Evolutionary conservation across 2,797 vertebrate genomes (phyloP), one percentile per base, ranked within the genome.

Genomic region (Cyprinodon diabolis): DNA sequence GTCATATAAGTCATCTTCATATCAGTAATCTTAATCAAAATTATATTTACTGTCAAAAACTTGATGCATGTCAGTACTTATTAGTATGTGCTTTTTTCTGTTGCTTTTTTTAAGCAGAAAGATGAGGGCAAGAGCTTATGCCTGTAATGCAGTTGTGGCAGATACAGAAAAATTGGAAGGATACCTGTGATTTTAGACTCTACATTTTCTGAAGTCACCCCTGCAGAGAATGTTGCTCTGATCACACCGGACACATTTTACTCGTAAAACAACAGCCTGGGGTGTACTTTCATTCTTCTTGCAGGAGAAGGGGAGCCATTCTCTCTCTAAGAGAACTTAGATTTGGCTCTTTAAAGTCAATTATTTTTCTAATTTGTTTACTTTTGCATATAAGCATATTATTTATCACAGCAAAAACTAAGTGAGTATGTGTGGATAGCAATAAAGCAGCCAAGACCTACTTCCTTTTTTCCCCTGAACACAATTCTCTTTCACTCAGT

Each of bases 381-480:
- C 49, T 81, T 87, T 75, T 74, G 77, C 17, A 75, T 70, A 60
- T 47, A 71, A 76, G 75, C 63, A 52, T 67, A 30, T 72, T 0
- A 1, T 80, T 71, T 75, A 78, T 55, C 69, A 52, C 40, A 49
- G 75, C 30, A 57, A 45, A 19, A 37, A 43, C 40, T 77, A 82
- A 87, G 84, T 68, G 56, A 88, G 75, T 75, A 81, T 75, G 82
- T 84, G 79, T 77, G 79, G 19, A 70, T 70, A n/a, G 74, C 37
- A 86, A 77, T 80, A 85, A 91, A 85, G 47, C 78, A 86, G 88
- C 77, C 84, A 90, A 79, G 74, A 83, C 79, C 76, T 74, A 49
- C 77, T 86, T 72, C 43, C 66, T 80, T 89, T 94, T 93, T 91
- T 93, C 84, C 79, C 90, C 72, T n/a, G 10, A 75, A 72, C 79